A percentile compares a stretch with the other conserved stretches of the same genome.
These are phyloP conservation scores for Drosophila differens DNA, from an alignment of 2,888 invertebrate species.

Conservation along the genomic window DNA sequence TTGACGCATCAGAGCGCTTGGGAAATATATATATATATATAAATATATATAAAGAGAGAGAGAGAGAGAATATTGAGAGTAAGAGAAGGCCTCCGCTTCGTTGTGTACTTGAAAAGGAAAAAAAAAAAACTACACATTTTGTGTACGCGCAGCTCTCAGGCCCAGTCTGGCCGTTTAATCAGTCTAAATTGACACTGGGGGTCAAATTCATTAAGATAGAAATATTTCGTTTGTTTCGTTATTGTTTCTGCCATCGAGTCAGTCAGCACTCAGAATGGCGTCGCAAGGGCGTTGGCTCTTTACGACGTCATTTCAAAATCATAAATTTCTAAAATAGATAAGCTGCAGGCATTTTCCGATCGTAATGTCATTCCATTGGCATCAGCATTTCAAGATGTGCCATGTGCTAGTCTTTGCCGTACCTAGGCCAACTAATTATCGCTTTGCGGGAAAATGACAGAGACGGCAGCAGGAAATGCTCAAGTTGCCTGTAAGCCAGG, in stretches of 20 bases:
- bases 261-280: slow-evolving; percentile 26
- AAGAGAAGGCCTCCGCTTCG: slow-evolving; percentile 1
- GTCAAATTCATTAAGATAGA: slow-evolving; percentile 84
- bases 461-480: slow-evolving; percentile 44
- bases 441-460: slow-evolving; percentile 39
- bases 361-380: slow-evolving; percentile 16
- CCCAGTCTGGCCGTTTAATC: slow-evolving; percentile 79
- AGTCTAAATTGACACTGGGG: slow-evolving; percentile 84
- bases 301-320: slow-evolving; percentile 29
- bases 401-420: slow-evolving; percentile 24
- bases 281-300: slow-evolving; percentile 53
- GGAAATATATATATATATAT: not conserved
- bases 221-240: slow-evolving; percentile 67
- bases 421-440: slow-evolving; percentile 44
- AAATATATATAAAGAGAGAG: too few species aligned
- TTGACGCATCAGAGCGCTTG: slow-evolving; percentile 3
- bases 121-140: slow-evolving; percentile 14
- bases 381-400: slow-evolving; percentile 21
- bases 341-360: slow-evolving; percentile 46
- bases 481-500: slow-evolving; percentile 18
- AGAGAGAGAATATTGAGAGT: not conserved
- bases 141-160: slow-evolving; percentile 14
- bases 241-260: slow-evolving; percentile 44
- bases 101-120: slow-evolving; percentile 27
- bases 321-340: slow-evolving; percentile 58